Evolutionary conservation across 2,797 vertebrate species (phyloP), one percentile per base, ranked within the genome.

Genomic region (Sebastes dallii): DNA sequence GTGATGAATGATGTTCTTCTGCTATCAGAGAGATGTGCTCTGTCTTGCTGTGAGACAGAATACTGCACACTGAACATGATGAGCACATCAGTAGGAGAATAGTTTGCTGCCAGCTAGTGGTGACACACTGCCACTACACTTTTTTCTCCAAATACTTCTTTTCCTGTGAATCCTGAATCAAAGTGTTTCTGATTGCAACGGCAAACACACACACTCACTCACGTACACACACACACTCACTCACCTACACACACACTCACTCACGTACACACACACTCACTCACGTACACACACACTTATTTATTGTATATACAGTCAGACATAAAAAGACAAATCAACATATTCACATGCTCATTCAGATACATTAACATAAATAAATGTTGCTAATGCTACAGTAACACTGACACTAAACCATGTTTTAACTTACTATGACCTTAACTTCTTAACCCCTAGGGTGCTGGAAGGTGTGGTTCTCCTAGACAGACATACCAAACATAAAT

Each of bases 51-150:
- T 13, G 39, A 58, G 24, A 22, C 9, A 20, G 22, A 3, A 46
- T 3, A 42, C 29, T 64, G 36, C 8, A 25, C 2, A 58, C 60
- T 66, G 55, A 20, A 20, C 22, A 42, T 24, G 46, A 29, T 1
- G 27, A 62, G 42, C 0, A 71, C 52, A 12, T 52, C 24, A 59
- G 11, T n/a, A 76, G 13, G 29, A 62, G 82, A 66, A 85, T n/a
- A 6, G 78, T 90, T 72, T 93, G 88, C 89, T 90, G 86, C 91
- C 87, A 72, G 84, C 91, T 91, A 78, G 86, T 92, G 92, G 89
- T 32, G 0, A 29, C 0, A 72, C 3, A 0, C 22, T 4, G 34
- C n/a, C 5, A 78, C 73, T 83, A 55, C 90, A 85, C 20, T 6
- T 34, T 24, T 52, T 25, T n/a, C 3, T 27, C 2, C 12, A 22